Evolutionary conservation across 2,888 invertebrate species (phyloP), one percentile per base, ranked within the genome.

Genomic region (Mesochorus sp.): DNA sequence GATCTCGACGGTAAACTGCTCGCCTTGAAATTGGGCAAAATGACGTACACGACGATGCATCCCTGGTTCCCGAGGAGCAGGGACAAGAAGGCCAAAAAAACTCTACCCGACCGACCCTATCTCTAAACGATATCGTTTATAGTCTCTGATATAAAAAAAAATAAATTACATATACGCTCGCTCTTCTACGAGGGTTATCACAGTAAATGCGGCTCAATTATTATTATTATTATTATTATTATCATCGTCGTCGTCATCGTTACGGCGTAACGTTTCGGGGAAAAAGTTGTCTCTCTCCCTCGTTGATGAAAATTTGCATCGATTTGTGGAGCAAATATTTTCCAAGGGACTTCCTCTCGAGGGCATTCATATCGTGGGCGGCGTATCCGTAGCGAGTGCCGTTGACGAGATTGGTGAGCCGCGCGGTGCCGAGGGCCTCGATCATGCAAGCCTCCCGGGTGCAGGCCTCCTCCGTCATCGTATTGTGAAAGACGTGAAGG

Each of bases 391-490:
- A 97, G 89, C 96, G 97, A 80, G 96, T 95, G 0, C 98, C 98
- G 31, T 92, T 91, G 86, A 95, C 95, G 14, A 94, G 91, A 91
- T 98, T 98, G 34, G 95, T 95, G 81, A 98, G 91, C 86, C 95
- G 95, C 0, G 93, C 90, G 2, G 96, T 85, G 0, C 96, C 96
- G 4, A 99, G 90, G 0, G 97, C 97, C 84, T 97, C 97, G 12
- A 99, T 98, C 94, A 99, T 98, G 6, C 97, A 94, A 0, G 98
- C 98, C 91, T 99, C 99, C 80, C 98, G 92, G 0, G 98, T 97
- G 83, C 95, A 97, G 0, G 99, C 99, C 90, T 99, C 99, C 0
- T 95, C 96, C 0, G 97, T 96, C 57, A 97, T 95, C 0, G 96
- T 94, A 90, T 98, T 97, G 85, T 97, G 97, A 89, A 97, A 99